Evolutionary conservation across 2,113 vertebrate genomes (phyloP), one percentile per base, ranked within the genome.

Genomic region (Chaetorhynchus papuensis): DNA sequence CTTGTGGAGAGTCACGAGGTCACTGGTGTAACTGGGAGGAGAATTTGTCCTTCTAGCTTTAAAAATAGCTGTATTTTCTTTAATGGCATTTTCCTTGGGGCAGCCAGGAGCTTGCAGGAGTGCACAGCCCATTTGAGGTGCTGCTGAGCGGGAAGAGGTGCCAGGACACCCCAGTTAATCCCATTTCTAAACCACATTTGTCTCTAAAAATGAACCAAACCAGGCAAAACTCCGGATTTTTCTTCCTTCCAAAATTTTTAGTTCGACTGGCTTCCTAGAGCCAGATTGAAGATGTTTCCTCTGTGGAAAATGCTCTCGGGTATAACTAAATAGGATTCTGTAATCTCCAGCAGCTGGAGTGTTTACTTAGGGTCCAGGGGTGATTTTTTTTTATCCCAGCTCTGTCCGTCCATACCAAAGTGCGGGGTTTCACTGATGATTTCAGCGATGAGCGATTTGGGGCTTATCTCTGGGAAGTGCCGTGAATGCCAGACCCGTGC

Each of bases 21-120:
- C 83, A 95, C 44, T 94, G 89, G 72, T 96, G 82, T 90, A 96
- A 96, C 86, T 86, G 68, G 87, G 75, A 95, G 84, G 71, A 81
- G 82, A 75, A 69, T 83, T 94, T 96, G 91, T 90, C 70, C 76
- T 94, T 87, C 44, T 61, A 10, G 57, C 71, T 93, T 89, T 90
- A 91, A 94, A 93, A 96, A 91, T 87, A 94, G 41, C 57, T 5
- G 1, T n/a, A 12, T 85, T 84, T 91, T 75, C 74, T 84, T 75
- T 64, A 91, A 82, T 50, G 66, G 28, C 63, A 17, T 78, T 82
- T 87, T 91, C 75, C 53, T 94, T 68, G 50, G 74, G 94, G 92
- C 61, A 75, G 78, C 75, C 70, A 47, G 93, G 87, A 71, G 71
- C 76, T 89, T 12, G 22, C 47, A 75, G 84, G 77, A 59, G 41